A percentile compares a stretch with the other conserved stretches of the same genome.
These are phyloP conservation scores for Callospermophilus lateralis DNA, from an alignment of 2,113 vertebrate genomes.

Conservation along the genomic window DNA sequence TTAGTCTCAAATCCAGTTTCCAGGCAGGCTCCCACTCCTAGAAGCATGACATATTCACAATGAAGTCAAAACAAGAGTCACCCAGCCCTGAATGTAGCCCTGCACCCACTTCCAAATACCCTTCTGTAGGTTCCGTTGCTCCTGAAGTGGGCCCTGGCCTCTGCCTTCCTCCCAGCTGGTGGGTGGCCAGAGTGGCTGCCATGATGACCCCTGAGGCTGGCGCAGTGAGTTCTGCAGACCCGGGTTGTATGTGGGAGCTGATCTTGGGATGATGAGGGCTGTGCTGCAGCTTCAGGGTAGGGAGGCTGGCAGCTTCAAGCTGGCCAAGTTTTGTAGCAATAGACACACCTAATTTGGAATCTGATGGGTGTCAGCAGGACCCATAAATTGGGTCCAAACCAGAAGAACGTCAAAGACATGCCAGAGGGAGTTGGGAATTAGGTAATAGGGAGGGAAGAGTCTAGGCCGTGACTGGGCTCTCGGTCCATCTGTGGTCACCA, in stretches of 20 bases:
- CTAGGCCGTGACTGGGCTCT: neutral
- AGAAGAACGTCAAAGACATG: constrained; percentile 12
- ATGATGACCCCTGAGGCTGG: neutral
- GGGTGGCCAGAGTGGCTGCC: too few relatives aligned
- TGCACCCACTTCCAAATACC: neutral
- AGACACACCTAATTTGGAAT: neutral
- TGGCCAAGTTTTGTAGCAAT: neutral
- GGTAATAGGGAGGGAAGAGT: constrained; percentile 44
- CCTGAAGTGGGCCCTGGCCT: neutral
- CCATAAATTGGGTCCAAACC: neutral
- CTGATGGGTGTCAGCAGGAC: neutral
- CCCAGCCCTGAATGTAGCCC: neutral
- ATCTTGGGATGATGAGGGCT: neutral
- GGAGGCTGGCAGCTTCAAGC: neutral
- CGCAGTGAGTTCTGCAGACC: neutral
- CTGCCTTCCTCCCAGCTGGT: neutral
- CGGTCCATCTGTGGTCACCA: constrained; percentile 20
- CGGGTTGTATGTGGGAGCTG: too few relatives aligned
- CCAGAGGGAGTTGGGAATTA: constrained; percentile 59
- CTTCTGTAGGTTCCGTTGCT: neutral
- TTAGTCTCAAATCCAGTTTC: neutral
- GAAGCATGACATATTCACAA: constrained; percentile 13
- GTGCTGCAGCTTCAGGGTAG: accelerated
- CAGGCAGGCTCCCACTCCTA: neutral
- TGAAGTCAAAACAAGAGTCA: neutral